Percentiles rank a stretch among this genome's conserved stretches.
Evolutionary conservation across 2,888 invertebrate species (phyloP).

Genomic region (Harpagoxenus sublaevis): DNA sequence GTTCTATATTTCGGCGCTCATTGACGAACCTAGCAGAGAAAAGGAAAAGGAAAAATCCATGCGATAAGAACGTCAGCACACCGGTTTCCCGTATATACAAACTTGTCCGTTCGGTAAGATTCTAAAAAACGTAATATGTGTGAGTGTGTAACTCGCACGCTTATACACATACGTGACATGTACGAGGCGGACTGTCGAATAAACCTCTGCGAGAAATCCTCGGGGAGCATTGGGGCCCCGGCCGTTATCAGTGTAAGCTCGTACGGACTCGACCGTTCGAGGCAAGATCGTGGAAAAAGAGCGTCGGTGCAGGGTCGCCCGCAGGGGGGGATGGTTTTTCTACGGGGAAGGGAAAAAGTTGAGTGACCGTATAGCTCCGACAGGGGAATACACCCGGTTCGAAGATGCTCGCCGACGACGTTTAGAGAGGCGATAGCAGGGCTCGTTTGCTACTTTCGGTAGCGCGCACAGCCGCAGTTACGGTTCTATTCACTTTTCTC

Average conservation of each 20-base stretch:
- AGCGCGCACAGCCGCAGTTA: constrained; percentile 20
- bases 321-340: constrained; percentile 11
- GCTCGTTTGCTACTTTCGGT: constrained; percentile 40
- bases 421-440: background rate
- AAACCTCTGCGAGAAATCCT: constrained; percentile 27
- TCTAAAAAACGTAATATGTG: background rate
- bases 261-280: constrained; percentile 21
- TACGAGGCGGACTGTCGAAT: constrained; percentile 5
- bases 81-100: background rate
- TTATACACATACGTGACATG: background rate
- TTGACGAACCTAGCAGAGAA: background rate
- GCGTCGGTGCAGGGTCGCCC: background rate
- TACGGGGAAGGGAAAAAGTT: background rate
- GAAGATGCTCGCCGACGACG: background rate
- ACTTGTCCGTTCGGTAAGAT: constrained; percentile 33
- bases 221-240: background rate
- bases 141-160: background rate
- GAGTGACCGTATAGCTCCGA: constrained; percentile 5
- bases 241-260: constrained; percentile 44
- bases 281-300: constrained; percentile 23
- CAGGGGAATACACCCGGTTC: background rate
- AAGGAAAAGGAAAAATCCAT: background rate
- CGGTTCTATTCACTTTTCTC: constrained; percentile 62
- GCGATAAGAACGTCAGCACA: constrained; percentile 24
- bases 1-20: background rate